Base-by-base conservation (phyloP, 2,113 vertebrate species). In the Polypterus bichir region DNA sequence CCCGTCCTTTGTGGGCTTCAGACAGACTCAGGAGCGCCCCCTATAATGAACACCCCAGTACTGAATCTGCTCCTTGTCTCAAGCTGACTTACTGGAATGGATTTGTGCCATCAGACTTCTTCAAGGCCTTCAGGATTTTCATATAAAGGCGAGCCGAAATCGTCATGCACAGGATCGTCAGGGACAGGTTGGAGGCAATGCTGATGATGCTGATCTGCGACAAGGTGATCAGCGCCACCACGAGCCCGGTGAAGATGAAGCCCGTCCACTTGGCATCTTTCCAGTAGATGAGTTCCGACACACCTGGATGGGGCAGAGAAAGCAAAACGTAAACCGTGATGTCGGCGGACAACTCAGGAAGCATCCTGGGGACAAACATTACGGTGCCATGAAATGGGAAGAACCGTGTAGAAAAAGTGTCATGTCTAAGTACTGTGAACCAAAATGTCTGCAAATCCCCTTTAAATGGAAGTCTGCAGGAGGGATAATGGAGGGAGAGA, bases 161-260 rank as follows among this genome's bases (percentile, higher is more conserved):
- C 74, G 92, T 91, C 76, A 85, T 70, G 0, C 81, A 87, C 69
- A 94, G 80, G 65, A 86, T 64, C 8, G 82, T 74, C 74, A 94
- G 81, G 44, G 86, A 89, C 64, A 83, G 67, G 0, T 88, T 86
- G 61, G 92, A 86, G 4, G 84, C 60, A 73, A 97, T 89, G 0
- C 86, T 84, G 79, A 95, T 76, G 67, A 87, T 86, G 77, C 91
- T 94, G 73, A 94, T 91, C 77, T 92, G 91, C 49, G 91, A 87
- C 71, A 95, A 81, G 72, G 86, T 85, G 56, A 93, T 80, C 65
- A 95, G 78, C 5, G 82, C 81, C 70, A 88, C 86, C 79, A 93
- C 84, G 44, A 89, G 59, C 44, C 86, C 84, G 0, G 87, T 88
- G 66, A 95, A 85, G 62, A 87, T 80, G 73, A 83, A 81, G 4